Base-by-base conservation (phyloP, 2,888 invertebrate species). In the Phasia obesa region DNA sequence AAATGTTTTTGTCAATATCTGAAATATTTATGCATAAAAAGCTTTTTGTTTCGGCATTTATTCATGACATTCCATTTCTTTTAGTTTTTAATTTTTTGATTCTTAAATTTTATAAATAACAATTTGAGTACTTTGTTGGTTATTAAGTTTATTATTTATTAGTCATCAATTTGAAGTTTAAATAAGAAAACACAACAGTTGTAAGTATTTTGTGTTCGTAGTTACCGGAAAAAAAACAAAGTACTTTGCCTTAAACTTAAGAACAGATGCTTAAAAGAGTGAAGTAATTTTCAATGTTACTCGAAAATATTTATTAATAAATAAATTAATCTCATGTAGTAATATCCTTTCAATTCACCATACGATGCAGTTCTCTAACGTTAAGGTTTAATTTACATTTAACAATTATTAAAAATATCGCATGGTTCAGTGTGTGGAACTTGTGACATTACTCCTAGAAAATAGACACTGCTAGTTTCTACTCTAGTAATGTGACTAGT, bases 121-220 rank as follows among this genome's bases (percentile, higher is more conserved):
- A 21, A 31, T 59, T 59, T 77, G 53, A 27, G 9, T 57, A 55
- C 27, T 35, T 69, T 55, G 64, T 71, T 38, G 62, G 27, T 47
- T 71, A 38, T 71, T 64, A 49, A 49, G 19, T 15, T 27, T 49
- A 23, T 62, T 62, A 49, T 64, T 59, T 75, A 82, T 82, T 82
- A 78, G 82, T 82, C 82, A 82, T 75, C 69, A 42, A 70, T 70
- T 74, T 59, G 49, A 23, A 77, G 69, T 47, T 78, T 78, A 6
- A 57, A 38, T 31, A 44, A 17, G 17, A 5, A 57, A 47, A 59
- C 51, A 65, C 13, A 19, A 17, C 15, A 38, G 27, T 70, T 31
- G 35, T 69, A 49, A 51, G 31, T 35, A 62, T 47, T 59, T 55
- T 47, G 23, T 27, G 19, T 35, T 70, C 64, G 74, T 82, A 70